Conservation (phyloP, 2,888 invertebrate species). For the Cephalotes varians region DNA sequence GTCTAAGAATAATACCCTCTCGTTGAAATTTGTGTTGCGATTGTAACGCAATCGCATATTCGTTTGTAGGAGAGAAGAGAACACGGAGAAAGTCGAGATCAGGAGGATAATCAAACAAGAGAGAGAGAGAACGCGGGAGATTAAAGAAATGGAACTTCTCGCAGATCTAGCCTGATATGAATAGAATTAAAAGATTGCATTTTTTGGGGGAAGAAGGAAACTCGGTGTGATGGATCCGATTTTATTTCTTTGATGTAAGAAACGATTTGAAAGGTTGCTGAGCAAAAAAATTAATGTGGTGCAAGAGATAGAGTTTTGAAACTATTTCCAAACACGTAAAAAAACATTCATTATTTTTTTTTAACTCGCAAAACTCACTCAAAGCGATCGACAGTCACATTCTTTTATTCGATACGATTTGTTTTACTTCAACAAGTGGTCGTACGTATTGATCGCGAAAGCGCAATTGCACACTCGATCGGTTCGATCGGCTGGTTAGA, state of each 20-base stretch:
- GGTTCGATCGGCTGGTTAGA: slow-evolving; percentile 50
- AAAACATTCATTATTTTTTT: not conserved
- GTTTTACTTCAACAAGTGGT: slow-evolving; percentile 64
- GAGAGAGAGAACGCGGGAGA: not conserved
- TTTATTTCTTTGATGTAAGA: not conserved
- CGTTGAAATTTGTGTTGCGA: slow-evolving; percentile 51
- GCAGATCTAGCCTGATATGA: not conserved
- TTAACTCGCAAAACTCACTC: not conserved
- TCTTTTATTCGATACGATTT: not conserved
- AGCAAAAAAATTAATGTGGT: not conserved
- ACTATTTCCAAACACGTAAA: not conserved
- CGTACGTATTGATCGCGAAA: slow-evolving; percentile 47
- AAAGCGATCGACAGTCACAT: not conserved
- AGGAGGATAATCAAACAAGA: slow-evolving; percentile 17
- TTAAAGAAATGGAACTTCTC: slow-evolving; percentile 14
- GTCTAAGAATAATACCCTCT: slow-evolving; percentile 48
- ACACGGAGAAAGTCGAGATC: slow-evolving; percentile 41
- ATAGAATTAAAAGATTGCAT: not conserved
- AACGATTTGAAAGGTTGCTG: not conserved
- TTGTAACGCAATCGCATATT: slow-evolving; percentile 48
- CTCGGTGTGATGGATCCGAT: not conserved
- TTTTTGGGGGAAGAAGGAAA: no score
- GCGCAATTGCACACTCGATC: slow-evolving; percentile 33
- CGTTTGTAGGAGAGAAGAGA: not conserved
- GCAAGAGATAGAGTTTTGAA: not conserved